These are phyloP conservation scores for Seriola aureovittata DNA, from an alignment of 2,113 vertebrate species.

Conservation along the genomic window DNA sequence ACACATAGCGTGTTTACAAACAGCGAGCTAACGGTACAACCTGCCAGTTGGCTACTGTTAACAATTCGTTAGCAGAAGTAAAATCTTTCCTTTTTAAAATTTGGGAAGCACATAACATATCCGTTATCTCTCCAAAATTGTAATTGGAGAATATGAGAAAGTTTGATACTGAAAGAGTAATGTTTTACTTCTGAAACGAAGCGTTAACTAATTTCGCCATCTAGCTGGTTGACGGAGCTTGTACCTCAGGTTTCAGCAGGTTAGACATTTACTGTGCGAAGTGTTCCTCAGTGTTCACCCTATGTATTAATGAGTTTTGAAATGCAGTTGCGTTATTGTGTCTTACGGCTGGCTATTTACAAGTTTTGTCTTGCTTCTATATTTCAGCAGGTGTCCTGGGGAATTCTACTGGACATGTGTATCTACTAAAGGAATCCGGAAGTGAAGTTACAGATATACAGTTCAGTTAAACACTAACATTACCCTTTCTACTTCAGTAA, in stretches of 20 bases:
- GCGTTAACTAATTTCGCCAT: not conserved
- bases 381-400: constrained; percentile 67
- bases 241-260: not conserved
- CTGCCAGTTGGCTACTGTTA: not conserved
- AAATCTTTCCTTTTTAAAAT: not conserved
- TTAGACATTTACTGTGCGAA: not conserved
- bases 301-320: not conserved
- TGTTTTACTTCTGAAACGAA: not conserved
- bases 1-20: constrained; percentile 72
- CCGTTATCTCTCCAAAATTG: accelerated
- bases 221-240: not conserved
- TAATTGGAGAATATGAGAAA: not conserved
- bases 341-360: not conserved
- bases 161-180: not conserved
- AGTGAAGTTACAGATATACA: constrained; percentile 30
- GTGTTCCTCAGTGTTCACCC: not conserved
- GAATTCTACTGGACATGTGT: constrained; percentile 42
- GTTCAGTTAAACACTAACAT: not conserved
- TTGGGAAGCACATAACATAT: accelerated
- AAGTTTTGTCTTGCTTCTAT: not conserved
- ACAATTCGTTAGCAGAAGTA: not conserved
- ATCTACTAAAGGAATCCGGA: constrained; percentile 32
- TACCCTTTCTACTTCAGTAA: not conserved
- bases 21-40: constrained; percentile 20
- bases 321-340: not conserved